Evolutionary conservation across 2,888 invertebrate genomes (phyloP).

Genomic region (Lottia scabra): DNA sequence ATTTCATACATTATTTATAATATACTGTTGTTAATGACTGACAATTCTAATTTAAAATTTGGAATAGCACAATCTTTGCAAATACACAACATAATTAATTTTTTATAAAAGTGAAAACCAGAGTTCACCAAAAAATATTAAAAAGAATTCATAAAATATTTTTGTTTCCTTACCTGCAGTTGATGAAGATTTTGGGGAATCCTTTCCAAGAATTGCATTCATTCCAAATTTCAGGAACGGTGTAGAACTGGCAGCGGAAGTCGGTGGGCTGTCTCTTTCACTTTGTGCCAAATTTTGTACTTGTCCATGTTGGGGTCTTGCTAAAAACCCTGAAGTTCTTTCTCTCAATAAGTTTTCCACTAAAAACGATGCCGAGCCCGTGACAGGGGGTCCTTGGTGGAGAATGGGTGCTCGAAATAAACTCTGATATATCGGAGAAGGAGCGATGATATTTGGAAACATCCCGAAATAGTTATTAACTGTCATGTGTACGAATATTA

Average conservation of each 20-base stretch:
- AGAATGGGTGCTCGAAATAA: conserved; percentile 52
- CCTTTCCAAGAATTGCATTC: conserved; percentile 60
- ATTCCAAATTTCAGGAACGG: conserved; percentile 64
- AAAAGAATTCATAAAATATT: too few relatives aligned
- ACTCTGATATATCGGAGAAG: conserved; percentile 61
- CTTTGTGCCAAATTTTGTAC: conserved; percentile 14
- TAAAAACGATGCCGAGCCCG: conserved; percentile 55
- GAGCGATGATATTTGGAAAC: conserved; percentile 62
- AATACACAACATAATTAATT: too few relatives aligned
- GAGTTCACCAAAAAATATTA: too few relatives aligned
- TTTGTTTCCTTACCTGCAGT: neutral
- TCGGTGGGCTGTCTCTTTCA: conserved; percentile 19
- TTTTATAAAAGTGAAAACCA: too few relatives aligned
- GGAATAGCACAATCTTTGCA: too few relatives aligned
- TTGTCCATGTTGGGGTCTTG: conserved; percentile 26
- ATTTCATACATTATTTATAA: too few relatives aligned
- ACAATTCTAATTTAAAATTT: too few relatives aligned
- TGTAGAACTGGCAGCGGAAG: conserved; percentile 36
- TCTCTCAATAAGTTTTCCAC: conserved; percentile 62
- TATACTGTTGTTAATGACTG: too few relatives aligned
- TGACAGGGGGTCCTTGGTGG: conserved; percentile 31
- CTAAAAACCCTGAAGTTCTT: conserved; percentile 31
- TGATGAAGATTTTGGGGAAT: conserved; percentile 30
- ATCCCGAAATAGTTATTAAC: conserved; percentile 29
- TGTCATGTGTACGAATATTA: neutral